phyloP scores from a whole-genome alignment of 2,888 invertebrate genomes.

The Tipula helvola region DNA sequence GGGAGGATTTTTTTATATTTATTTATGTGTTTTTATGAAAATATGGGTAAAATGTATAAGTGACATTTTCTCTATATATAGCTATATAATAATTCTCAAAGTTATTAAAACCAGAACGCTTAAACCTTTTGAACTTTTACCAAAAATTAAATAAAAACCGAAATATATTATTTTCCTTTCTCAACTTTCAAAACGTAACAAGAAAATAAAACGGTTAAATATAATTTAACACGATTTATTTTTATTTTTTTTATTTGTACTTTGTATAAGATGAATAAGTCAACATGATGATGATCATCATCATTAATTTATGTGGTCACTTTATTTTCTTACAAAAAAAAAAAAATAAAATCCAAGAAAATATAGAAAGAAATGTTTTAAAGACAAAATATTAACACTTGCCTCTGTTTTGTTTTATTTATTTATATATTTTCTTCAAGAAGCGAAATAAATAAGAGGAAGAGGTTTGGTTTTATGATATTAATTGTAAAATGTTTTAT shows the following conservation, averaged over 20 bases:
- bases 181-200: background rate
- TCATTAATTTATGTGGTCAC: background rate
- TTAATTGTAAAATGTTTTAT: background rate
- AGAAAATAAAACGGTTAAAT: background rate
- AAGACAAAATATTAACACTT: background rate
- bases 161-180: background rate
- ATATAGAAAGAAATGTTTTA: background rate
- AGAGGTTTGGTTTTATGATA: background rate
- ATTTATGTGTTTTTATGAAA: background rate
- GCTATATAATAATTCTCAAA: background rate
- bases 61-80: background rate
- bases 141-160: background rate
- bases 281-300: background rate
- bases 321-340: background rate
- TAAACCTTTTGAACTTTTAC: conserved; percentile 4
- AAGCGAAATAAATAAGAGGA: background rate
- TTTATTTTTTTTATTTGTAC: background rate
- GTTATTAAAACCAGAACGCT: background rate
- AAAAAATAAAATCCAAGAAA: background rate
- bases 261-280: background rate
- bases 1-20: background rate
- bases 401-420: background rate
- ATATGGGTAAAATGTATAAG: background rate
- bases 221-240: background rate
- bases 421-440: background rate